Evolutionary conservation across 2,797 vertebrate species (phyloP).

Genomic region (Myotis findleyi): DNA sequence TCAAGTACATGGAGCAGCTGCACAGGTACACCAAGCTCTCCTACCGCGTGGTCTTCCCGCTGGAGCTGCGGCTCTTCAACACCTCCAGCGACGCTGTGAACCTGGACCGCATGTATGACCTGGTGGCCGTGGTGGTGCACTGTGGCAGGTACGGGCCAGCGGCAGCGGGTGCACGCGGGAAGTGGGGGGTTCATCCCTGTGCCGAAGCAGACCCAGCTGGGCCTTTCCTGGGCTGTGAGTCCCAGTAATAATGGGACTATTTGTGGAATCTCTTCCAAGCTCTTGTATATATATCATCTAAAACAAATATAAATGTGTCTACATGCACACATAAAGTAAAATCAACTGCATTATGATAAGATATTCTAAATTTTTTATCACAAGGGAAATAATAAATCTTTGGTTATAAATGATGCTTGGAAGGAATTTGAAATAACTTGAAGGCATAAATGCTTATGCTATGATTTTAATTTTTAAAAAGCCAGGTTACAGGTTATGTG

Average conservation of each 20-base stretch:
- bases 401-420: background rate
- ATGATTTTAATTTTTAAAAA: background rate
- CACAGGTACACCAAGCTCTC: conserved; percentile 98
- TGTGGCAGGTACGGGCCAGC: conserved; percentile 93
- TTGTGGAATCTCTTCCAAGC: background rate
- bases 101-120: conserved; percentile 97
- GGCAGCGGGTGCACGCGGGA: rapidly evolving
- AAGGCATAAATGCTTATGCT: conserved; percentile 5
- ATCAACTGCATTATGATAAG: no score
- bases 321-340: background rate
- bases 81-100: conserved; percentile 96
- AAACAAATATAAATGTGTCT: background rate
- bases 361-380: background rate
- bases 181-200: rapidly evolving
- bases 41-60: conserved; percentile 96
- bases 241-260: rapidly evolving
- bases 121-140: conserved; percentile 98
- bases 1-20: conserved; percentile 99
- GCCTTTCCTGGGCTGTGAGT: background rate
- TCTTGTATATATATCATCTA: background rate
- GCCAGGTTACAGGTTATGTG: background rate
- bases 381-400: background rate
- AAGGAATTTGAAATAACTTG: background rate
- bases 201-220: rapidly evolving
- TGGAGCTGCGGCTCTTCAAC: conserved; percentile 98